Conservation (phyloP, 2,113 vertebrate species). For the Panurus biarmicus region DNA sequence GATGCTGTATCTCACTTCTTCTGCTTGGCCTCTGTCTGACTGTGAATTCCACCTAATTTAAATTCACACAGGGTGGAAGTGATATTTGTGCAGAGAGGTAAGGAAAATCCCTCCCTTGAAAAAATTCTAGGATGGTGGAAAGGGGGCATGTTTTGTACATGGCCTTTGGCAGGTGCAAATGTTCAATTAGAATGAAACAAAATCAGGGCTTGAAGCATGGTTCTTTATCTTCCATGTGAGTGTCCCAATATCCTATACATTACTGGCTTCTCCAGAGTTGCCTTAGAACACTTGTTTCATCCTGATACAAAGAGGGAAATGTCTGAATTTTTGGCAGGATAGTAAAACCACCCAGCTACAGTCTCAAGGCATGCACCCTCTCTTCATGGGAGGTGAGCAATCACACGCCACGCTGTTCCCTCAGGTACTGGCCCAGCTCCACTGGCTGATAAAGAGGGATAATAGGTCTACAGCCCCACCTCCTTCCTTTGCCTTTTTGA, state of each 20-base stretch:
- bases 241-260: background rate
- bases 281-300: slow-evolving; percentile 22
- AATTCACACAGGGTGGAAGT: background rate
- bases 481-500: slow-evolving; percentile 43
- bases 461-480: slow-evolving; percentile 29
- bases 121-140: background rate
- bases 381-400: slow-evolving; percentile 59
- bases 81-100: background rate
- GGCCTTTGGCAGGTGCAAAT: background rate
- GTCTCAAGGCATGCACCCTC: slow-evolving; percentile 20
- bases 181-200: background rate
- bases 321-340: slow-evolving; percentile 45
- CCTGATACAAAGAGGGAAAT: background rate
- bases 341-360: slow-evolving; percentile 57
- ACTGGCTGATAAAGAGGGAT: slow-evolving; percentile 29
- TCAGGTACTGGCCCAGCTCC: slow-evolving; percentile 47
- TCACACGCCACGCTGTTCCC: background rate
- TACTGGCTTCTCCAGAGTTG: background rate
- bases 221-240: background rate
- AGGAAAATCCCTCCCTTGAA: background rate
- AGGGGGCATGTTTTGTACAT: background rate
- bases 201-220: background rate
- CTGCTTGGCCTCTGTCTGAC: background rate
- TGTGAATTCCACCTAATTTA: background rate
- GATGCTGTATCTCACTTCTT: background rate